Base-by-base conservation (phyloP, 2,888 invertebrate genomes). In the Diadegma fenestrale region DNA sequence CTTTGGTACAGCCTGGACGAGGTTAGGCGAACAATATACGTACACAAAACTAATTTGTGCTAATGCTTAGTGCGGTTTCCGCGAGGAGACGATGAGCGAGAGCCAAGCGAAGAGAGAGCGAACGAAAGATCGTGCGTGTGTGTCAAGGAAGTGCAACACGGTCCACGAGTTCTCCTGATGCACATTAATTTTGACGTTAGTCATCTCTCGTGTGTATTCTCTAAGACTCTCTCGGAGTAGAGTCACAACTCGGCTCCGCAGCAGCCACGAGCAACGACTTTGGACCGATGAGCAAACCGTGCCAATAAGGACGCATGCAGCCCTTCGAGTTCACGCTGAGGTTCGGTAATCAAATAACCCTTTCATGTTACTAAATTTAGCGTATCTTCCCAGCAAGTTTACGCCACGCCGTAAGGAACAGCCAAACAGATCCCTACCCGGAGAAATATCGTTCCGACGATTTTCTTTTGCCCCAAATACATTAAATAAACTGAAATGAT, bases 91-190 rank as follows among this genome's bases (percentile, higher is more conserved):
- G 78, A 66, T n/a, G n/a, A n/a, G n/a, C n/a, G 43, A 19, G 68
- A 58, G 54, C 37, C 1, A 37, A 37, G 10, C 37, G n/a, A 43
- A 54, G 68, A 14, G 63, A 45, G 17, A 45, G 17, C 6, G 30
- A 51, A 14, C 3, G 45, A 75, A 58, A 6, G 48, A 64, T 7
- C 68, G 19, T 26, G 41, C 17, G 89, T 89, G 88, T 88, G 86
- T 89, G 90, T 89, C 89, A 87, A 87, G 88, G 86, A 90, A 92
- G 90, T 91, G 89, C 90, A 91, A 90, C n/a, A n/a, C 85, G 90
- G 86, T 89, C 90, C 69, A 54, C 43, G 61, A 58, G 61, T 71
- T 48, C 58, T 72, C 48, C 64, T 41, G 72, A 77, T 80, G 80
- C 66, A 76, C 80, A 80, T 72, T 77, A 76, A 26, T 14, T 48